Conservation (phyloP, 2,888 invertebrate genomes). For the Adelphocoris suturalis region DNA sequence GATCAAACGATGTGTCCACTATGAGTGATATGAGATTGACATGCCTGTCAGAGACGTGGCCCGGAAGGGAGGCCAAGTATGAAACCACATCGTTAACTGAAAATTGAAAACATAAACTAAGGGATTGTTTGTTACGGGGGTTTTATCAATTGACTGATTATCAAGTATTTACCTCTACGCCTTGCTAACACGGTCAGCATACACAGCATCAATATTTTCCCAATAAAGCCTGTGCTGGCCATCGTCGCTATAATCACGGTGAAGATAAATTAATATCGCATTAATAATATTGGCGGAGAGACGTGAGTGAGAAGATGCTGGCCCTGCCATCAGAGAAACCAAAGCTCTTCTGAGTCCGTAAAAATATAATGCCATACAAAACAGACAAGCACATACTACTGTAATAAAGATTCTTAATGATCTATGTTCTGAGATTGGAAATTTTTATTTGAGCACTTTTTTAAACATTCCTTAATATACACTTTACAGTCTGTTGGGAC, state of each 20-base stretch:
- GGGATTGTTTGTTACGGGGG: not conserved
- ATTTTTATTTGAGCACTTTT: no score
- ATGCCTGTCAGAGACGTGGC: not conserved
- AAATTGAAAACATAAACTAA: not conserved
- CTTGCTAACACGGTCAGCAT: not conserved
- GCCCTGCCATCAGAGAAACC: not conserved
- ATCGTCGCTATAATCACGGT: not conserved
- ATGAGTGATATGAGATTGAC: conserved; percentile 16
- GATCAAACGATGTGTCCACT: conserved; percentile 36
- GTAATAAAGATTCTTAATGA: no score
- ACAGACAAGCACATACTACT: no score
- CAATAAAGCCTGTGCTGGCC: not conserved
- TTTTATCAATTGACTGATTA: not conserved
- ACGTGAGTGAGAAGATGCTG: not conserved
- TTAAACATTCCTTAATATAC: no score
- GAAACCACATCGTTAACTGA: not conserved
- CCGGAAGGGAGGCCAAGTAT: not conserved
- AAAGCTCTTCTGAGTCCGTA: not conserved
- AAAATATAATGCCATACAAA: no score
- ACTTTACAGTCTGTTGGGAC: no score
- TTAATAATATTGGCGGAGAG: not conserved
- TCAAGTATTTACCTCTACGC: not conserved
- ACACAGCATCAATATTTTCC: not conserved
- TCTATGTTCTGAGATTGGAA: no score
- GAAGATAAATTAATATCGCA: not conserved